Percentiles rank a stretch among this genome's conserved stretches.
Conservation (phyloP, 2,797 vertebrate genomes). For the Artibeus lituratus region DNA sequence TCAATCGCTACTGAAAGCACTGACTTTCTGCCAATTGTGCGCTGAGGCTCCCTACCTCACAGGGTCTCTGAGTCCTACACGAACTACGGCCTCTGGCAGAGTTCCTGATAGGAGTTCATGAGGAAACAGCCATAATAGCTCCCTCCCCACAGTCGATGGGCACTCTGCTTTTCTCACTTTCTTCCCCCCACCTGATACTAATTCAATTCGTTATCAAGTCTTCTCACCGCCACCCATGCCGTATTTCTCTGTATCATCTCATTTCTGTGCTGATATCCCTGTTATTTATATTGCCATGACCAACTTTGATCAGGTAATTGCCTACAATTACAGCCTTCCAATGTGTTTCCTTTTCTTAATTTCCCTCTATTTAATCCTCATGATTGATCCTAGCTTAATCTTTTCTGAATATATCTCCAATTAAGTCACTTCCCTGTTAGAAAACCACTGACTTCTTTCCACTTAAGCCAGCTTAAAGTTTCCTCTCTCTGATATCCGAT, state of each 20-base stretch:
- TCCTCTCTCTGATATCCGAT: background rate
- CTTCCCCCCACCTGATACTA: rapidly evolving
- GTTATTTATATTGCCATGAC: background rate
- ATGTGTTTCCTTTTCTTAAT: background rate
- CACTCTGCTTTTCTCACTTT: background rate
- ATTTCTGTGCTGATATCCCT: background rate
- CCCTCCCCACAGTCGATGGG: background rate
- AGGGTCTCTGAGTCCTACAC: background rate
- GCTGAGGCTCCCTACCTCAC: background rate
- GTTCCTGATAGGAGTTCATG: background rate
- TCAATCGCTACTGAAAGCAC: rapidly evolving
- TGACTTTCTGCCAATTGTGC: background rate
- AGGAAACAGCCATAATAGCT: background rate
- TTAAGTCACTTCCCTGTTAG: background rate
- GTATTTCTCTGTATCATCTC: background rate
- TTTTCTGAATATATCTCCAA: background rate
- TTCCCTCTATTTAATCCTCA: background rate
- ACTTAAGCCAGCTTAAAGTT: background rate
- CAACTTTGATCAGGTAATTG: background rate
- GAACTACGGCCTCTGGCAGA: background rate
- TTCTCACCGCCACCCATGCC: too few relatives aligned
- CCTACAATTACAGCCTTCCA: background rate
- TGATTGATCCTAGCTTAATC: background rate
- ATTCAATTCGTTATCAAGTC: too few relatives aligned
- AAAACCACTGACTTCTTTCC: background rate